Base-by-base conservation (phyloP, 2,888 invertebrate species). In the Chrysolina haemoptera region DNA sequence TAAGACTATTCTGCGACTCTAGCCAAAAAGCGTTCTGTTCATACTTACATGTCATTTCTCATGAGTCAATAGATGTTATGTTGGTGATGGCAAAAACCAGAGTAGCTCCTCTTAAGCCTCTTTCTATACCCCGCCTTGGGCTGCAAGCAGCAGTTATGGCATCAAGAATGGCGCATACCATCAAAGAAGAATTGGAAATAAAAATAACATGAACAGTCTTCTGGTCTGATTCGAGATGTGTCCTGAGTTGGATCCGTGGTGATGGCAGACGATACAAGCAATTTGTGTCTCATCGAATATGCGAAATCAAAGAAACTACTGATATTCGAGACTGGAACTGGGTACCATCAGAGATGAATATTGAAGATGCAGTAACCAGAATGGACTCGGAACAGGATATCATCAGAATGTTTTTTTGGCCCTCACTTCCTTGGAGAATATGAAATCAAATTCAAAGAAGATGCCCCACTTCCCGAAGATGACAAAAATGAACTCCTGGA, bases 161-260 rank as follows among this genome's bases (percentile, higher is more conserved):
- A 11, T 35, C 73, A 10, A 46, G 70, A 70, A 70, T 35, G 76
- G 71, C 14, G 69, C 70, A 68, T 81, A 20, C 40, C 62, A 1
- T n/a, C n/a, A n/a, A n/a, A n/a, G n/a, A n/a, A n/a, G n/a, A n/a
- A n/a, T n/a, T n/a, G n/a, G n/a, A n/a, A n/a, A n/a, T n/a, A n/a
- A n/a, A n/a, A n/a, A 74, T 80, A 16, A 46, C 65, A 18, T 11
- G 65, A 9, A 73, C 16, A 0, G 46, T 73, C 40, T 82, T 78
- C 64, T 84, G 82, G 84, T 72, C 81, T 1, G 82, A 84, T 55
- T 84, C 82, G 2, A 81, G 74, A 70, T 80, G 78, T 6, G 83
- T 82, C n/a, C n/a, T 83, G 11, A 48, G 69, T 14, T 83, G 82
- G 82, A 74, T 83, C 8, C 48, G 70, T 22, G 78, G 78, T 6